Evolutionary conservation across 2,888 invertebrate species (phyloP).

Genomic region (Platycheirus albimanus): DNA sequence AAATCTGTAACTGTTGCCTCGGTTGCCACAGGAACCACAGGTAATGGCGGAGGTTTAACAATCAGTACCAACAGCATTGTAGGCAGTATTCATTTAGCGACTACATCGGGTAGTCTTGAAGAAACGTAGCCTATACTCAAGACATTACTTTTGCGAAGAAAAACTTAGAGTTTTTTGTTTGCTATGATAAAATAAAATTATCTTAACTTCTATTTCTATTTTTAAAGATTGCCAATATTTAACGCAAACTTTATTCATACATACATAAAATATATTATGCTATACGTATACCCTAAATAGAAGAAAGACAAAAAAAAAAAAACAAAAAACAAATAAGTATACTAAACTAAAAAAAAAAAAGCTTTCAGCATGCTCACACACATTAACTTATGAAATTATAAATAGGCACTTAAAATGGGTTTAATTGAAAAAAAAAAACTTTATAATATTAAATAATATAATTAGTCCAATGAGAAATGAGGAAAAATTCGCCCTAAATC

Average conservation of each 20-base stretch:
- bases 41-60: slow-evolving; percentile 52
- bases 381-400: slow-evolving; percentile 33
- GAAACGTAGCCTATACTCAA: slow-evolving; percentile 84
- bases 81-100: slow-evolving; percentile 77
- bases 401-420: slow-evolving; percentile 55
- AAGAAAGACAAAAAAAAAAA: too few relatives aligned
- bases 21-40: slow-evolving; percentile 69
- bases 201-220: slow-evolving; percentile 57
- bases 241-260: slow-evolving; percentile 60
- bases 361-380: slow-evolving; percentile 63
- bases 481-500: too few relatives aligned
- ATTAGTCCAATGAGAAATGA: too few relatives aligned
- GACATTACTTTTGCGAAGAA: slow-evolving; percentile 82
- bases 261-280: slow-evolving; percentile 40
- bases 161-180: slow-evolving; percentile 58
- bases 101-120: slow-evolving; percentile 75
- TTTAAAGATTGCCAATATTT: slow-evolving; percentile 52
- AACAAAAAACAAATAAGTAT: slow-evolving; percentile 33
- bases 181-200: slow-evolving; percentile 41
- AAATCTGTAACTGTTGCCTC: slow-evolving; percentile 75
- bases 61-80: slow-evolving; percentile 75
- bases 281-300: slow-evolving; percentile 51
- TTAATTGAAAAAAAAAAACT: slow-evolving; percentile 1
- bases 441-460: not conserved
- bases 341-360: slow-evolving; percentile 42